Evolutionary conservation across 2,113 vertebrate genomes (phyloP), one percentile per base, ranked within the genome.

Genomic region (Archocentrus centrarchus): DNA sequence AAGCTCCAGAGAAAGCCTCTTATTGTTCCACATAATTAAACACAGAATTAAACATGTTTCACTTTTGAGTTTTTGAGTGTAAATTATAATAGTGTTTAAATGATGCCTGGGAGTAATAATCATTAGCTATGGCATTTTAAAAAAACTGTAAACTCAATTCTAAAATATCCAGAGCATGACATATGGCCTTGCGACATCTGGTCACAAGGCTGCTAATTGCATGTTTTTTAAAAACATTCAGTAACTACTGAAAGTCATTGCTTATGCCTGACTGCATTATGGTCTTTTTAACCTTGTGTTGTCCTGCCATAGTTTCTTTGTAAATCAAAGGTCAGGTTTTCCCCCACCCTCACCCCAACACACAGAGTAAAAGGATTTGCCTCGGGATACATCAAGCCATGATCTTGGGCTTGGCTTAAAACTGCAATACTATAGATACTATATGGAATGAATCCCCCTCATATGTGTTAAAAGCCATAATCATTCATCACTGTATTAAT

Each of bases 271-370:
- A 75, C n/a, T 60, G 14, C 15, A n/a, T 85, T 64, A 66, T n/a
- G 47, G 35, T 75, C n/a, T 17, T 41, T 85, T 85, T 83, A 85
- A 85, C 80, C 70, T 84, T 81, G 82, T 47, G 13, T 79, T 75
- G 11, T 13, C 37, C 8, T 63, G 59, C 37, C 5, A 9, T 24
- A 62, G 37, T 77, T 81, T 39, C 6, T 73, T 57, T 70, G 61
- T 41, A 78, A 77, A 79, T 58, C 64, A 79, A 82, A 85, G 76
- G 80, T 81, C 70, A 64, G 2, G 6, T 87, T 82, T 50, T 47
- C 68, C 20, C 30, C 17, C 3, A 14, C 47, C 47, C 4, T 3
- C 47, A 17, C 47, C 14, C 15, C 5, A 5, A 58, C 47, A 58
- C 47, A n/a, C 17, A 62, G 77, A 55, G 18, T 59, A 9, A n/a